Evolutionary conservation across 2,113 vertebrate genomes (phyloP).

Genomic region (Struthidea cinerea): DNA sequence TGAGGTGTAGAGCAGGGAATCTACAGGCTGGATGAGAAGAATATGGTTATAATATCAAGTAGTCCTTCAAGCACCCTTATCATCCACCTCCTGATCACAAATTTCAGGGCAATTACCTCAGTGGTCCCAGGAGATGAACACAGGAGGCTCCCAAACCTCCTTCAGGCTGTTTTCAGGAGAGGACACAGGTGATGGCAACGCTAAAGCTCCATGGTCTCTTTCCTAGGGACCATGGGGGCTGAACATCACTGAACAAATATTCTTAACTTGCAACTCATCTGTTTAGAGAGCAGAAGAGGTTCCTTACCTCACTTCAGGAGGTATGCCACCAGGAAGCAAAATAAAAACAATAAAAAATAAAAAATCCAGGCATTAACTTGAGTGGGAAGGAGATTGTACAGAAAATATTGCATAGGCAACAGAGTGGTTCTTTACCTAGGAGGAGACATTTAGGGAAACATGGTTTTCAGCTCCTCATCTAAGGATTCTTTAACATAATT

Average conservation of each 20-base stretch:
- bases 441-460: neutral
- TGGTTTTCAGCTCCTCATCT: neutral
- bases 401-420: neutral
- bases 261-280: neutral
- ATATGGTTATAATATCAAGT: neutral
- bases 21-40: neutral
- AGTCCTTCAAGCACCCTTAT: neutral
- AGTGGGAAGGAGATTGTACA: neutral
- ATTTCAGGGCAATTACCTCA: neutral
- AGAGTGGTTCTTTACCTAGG: neutral
- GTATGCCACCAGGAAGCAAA: neutral
- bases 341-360: neutral
- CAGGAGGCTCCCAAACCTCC: neutral
- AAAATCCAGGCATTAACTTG: neutral
- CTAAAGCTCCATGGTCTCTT: rapidly evolving
- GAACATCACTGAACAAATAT: neutral
- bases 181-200: neutral
- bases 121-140: rapidly evolving
- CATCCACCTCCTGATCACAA: neutral
- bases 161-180: neutral
- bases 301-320: neutral
- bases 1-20: neutral
- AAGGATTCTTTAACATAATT: neutral
- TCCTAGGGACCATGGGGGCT: neutral
- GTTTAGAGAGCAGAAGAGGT: neutral